Evolutionary conservation across 1,140 invertebrate genomes (phyloP), one percentile per base, ranked within the genome.

Genomic region (Reticulitermes speratus): DNA sequence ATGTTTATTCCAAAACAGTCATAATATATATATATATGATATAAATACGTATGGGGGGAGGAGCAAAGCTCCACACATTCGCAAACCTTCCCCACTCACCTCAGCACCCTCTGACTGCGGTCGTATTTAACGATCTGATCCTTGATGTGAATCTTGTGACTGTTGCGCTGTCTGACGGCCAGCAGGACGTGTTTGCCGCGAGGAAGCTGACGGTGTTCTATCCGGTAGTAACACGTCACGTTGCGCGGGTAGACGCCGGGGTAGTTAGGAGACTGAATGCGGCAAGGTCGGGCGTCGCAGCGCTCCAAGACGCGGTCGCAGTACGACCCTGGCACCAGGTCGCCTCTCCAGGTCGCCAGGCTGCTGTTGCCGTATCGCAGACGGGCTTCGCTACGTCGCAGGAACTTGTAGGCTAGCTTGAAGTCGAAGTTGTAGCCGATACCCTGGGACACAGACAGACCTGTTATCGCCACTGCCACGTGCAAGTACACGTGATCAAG

Each of bases 191-290:
- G 94, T 89, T 96, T 95, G 84, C 95, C 95, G 23, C 93, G 91
- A 0, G 95, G 96, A 87, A 94, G 93, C 89, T 94, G 92, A 87
- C 93, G 93, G 89, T 96, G 95, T 89, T 94, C 94, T 69, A 96
- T 93, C 87, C 94, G 92, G 91, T 96, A 97, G 89, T 95, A 95
- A 91, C 96, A 97, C 86, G 96, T 96, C 84, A 96, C 94, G 90
- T 97, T 97, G 87, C 96, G 92, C 6, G 96, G 96, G 91, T 97
- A 97, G 84, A 97, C 94, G 32, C 96, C 96, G 21, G 96, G 96
- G 91, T 96, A 97, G 92, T 97, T 97, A 8, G 96, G 96, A 30
- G 96, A 96, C 91, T 97, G 96, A 59, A 97, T 94, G 48, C 95
- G 93, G 90, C 95, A 96, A 9, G 91, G 90, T 75, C 92, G 90